phyloP scores from a whole-genome alignment of 2,888 invertebrate species.

The Netelia inedita region DNA sequence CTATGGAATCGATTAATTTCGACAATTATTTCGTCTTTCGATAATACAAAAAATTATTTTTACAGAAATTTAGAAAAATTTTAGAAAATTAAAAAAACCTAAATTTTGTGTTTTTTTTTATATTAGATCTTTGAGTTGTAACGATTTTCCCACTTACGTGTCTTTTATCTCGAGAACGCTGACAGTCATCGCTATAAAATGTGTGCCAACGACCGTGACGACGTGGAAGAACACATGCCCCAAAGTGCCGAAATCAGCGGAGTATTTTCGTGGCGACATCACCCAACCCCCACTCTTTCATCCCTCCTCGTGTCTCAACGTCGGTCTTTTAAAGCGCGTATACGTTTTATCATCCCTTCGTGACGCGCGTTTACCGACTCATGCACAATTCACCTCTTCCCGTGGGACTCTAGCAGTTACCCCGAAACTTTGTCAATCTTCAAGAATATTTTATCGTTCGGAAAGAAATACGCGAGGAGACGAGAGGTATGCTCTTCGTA shows the following conservation, averaged over 20 bases:
- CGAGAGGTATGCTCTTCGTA: slow-evolving; percentile 3
- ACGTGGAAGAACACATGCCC: background rate
- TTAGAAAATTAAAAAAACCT: no score
- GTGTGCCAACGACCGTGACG: slow-evolving; percentile 4
- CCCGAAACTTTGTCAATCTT: slow-evolving; percentile 66
- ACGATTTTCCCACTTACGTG: background rate
- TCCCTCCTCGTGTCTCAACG: background rate
- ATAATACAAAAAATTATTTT: no score
- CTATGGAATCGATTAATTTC: no score
- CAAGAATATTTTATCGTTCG: slow-evolving; percentile 64
- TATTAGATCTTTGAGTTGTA: background rate
- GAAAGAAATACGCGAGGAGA: slow-evolving; percentile 52
- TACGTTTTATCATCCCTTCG: slow-evolving; percentile 51
- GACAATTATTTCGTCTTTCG: no score
- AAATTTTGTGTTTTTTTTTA: no score
- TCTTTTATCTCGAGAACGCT: background rate
- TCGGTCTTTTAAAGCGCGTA: slow-evolving; percentile 16
- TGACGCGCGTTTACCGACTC: slow-evolving; percentile 52
- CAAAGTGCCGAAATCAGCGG: slow-evolving; percentile 48
- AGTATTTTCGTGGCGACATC: slow-evolving; percentile 25
- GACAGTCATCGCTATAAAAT: slow-evolving; percentile 14
- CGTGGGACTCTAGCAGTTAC: slow-evolving; percentile 46
- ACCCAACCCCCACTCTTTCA: background rate
- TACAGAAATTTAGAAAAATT: no score
- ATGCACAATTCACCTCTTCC: slow-evolving; percentile 51